phyloP scores from a whole-genome alignment of 2,888 invertebrate species.

The Alentia gelatinosa region DNA sequence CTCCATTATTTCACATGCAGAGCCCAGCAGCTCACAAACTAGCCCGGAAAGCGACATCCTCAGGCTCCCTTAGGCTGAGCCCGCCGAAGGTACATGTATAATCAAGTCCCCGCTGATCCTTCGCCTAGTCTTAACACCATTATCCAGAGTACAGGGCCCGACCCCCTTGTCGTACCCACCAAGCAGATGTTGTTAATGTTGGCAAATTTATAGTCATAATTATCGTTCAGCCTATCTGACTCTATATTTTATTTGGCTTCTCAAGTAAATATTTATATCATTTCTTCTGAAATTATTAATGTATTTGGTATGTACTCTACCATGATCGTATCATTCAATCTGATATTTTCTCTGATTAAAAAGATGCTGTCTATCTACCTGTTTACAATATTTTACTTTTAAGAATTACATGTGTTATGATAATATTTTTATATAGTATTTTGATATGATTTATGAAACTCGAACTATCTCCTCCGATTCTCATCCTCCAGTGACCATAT shows the following conservation, averaged over 20 bases:
- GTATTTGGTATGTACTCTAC: too few species aligned
- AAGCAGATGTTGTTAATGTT: neutral
- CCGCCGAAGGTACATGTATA: constrained; percentile 77
- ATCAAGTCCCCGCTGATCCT: neutral
- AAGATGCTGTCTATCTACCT: too few species aligned
- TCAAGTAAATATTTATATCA: neutral
- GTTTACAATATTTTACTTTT: too few species aligned
- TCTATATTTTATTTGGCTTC: neutral
- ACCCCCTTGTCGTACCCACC: neutral
- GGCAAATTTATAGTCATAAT: neutral
- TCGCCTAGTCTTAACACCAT: neutral
- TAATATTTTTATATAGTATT: neutral
- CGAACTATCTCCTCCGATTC: neutral
- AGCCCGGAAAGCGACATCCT: constrained; percentile 97
- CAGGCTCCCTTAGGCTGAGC: constrained; percentile 93
- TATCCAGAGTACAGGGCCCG: constrained; percentile 1
- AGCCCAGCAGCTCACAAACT: constrained; percentile 96
- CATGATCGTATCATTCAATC: too few species aligned
- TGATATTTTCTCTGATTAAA: neutral
- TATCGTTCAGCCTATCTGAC: neutral
- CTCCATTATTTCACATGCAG: constrained; percentile 82
- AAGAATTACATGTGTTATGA: too few species aligned
- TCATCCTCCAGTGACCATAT: neutral
- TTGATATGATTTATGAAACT: neutral
- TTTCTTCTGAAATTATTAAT: too few species aligned